Percentiles rank a stretch among this genome's conserved stretches.
Evolutionary conservation across 2,113 vertebrate species (phyloP).

Genomic region (Columba janthina): DNA sequence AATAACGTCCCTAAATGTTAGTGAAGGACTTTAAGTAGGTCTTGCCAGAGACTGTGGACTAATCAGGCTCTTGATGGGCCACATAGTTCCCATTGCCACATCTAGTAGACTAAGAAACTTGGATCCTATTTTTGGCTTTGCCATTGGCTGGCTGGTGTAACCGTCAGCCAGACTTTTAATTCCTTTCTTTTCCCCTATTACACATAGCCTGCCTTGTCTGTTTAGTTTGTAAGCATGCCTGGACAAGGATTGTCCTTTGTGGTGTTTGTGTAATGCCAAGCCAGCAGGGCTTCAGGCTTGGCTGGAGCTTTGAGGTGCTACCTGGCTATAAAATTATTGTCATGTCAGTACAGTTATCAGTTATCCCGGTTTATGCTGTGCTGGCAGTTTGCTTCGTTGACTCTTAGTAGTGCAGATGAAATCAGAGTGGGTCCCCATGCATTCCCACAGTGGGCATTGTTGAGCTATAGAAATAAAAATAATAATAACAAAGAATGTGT

Average conservation of each 20-base stretch:
- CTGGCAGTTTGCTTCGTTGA: neutral
- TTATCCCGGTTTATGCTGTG: neutral
- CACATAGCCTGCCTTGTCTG: neutral
- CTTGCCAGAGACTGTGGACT: constrained; percentile 8
- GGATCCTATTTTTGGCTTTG: constrained; percentile 31
- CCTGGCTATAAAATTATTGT: neutral
- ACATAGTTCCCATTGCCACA: neutral
- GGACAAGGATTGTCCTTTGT: neutral
- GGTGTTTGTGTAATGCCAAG: neutral
- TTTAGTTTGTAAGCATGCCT: constrained; percentile 34
- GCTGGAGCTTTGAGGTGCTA: neutral
- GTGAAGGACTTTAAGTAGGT: neutral
- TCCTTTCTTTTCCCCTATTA: constrained; percentile 30
- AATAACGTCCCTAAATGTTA: constrained; percentile 1
- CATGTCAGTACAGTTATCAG: neutral
- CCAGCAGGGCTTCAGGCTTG: neutral
- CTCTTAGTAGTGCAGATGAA: neutral
- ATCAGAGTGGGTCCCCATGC: neutral
- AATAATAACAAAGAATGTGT: neutral
- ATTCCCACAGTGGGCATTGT: neutral
- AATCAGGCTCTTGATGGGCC: neutral
- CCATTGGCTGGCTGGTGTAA: constrained; percentile 19
- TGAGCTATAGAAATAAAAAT: constrained; percentile 8
- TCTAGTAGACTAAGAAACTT: constrained; percentile 14
- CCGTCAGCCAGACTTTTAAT: constrained; percentile 6